Conservation (phyloP, 2,113 vertebrate genomes). For the Plecotus auritus region DNA sequence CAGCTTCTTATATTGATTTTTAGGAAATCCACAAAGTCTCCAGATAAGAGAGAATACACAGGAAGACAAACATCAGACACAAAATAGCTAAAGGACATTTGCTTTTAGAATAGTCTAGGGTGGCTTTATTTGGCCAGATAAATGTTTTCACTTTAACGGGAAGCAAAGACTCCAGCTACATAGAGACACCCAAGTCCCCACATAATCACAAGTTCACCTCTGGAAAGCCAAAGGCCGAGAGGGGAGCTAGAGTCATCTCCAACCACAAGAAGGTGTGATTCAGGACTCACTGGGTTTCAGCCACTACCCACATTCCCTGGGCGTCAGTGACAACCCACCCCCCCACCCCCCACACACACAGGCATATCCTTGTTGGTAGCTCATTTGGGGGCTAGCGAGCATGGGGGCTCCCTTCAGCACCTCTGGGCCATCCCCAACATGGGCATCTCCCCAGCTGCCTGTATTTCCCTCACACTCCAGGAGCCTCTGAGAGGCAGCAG, state of each 20-base stretch:
- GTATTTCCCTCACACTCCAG: neutral
- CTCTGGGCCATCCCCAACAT: neutral
- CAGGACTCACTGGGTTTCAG: too few species aligned
- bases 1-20: slow-evolving; percentile 70
- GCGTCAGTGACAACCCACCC: neutral
- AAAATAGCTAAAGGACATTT: slow-evolving; percentile 73
- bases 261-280: neutral
- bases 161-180: neutral
- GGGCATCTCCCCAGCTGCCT: neutral
- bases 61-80: slow-evolving; percentile 72
- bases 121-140: slow-evolving; percentile 66
- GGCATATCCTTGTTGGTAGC: neutral
- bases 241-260: neutral
- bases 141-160: slow-evolving; percentile 59
- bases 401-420: neutral
- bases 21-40: slow-evolving; percentile 66
- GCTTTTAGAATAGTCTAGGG: slow-evolving; percentile 62
- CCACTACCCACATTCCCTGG: rapidly evolving
- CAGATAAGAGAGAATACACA: slow-evolving; percentile 68
- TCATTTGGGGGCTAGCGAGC: neutral
- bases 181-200: neutral
- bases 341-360: neutral
- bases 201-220: neutral
- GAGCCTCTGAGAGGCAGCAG: neutral
- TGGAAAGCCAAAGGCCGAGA: neutral